Conservation (phyloP, 2,113 vertebrate genomes). For the Corythornis cristatus region DNA sequence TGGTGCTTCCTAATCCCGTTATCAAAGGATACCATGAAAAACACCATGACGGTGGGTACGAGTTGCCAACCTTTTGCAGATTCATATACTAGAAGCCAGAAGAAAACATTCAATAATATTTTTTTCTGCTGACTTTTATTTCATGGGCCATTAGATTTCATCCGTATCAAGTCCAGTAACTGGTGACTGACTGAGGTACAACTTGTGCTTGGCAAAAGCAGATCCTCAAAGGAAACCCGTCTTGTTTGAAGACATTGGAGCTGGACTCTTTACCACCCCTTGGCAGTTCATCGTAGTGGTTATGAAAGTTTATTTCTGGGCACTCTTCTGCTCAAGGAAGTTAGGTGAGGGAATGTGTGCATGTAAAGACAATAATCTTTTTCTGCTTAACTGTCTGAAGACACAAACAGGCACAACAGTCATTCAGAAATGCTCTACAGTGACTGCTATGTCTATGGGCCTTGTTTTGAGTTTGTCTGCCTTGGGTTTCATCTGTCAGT, state of each 20-base stretch:
- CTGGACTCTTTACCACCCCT: slow-evolving; percentile 23
- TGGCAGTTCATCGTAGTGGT: slow-evolving; percentile 25
- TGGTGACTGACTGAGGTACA: neutral
- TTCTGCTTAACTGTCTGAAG: slow-evolving; percentile 21
- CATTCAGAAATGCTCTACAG: neutral
- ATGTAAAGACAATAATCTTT: slow-evolving; percentile 16
- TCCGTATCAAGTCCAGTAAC: slow-evolving; percentile 6
- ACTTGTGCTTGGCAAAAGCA: neutral
- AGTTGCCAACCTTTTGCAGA: slow-evolving; percentile 1
- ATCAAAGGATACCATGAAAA: slow-evolving; percentile 46
- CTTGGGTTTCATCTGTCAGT: neutral
- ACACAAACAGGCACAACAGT: neutral
- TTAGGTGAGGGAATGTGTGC: slow-evolving; percentile 15
- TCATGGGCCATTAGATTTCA: slow-evolving; percentile 37
- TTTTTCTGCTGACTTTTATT: slow-evolving; percentile 59
- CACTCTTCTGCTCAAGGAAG: slow-evolving; percentile 49
- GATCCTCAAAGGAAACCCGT: slow-evolving; percentile 8
- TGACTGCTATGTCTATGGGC: neutral
- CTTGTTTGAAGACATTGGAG: neutral
- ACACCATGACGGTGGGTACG: neutral
- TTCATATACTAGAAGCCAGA: neutral
- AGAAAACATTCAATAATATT: slow-evolving; percentile 10
- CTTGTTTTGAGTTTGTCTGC: neutral
- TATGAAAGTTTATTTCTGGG: slow-evolving; percentile 55
- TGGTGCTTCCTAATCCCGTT: slow-evolving; percentile 46